Percentiles rank a stretch among this genome's conserved stretches.
These are phyloP conservation scores for Spinus pinus DNA, from an alignment of 2,797 vertebrate species.

Conservation along the genomic window DNA sequence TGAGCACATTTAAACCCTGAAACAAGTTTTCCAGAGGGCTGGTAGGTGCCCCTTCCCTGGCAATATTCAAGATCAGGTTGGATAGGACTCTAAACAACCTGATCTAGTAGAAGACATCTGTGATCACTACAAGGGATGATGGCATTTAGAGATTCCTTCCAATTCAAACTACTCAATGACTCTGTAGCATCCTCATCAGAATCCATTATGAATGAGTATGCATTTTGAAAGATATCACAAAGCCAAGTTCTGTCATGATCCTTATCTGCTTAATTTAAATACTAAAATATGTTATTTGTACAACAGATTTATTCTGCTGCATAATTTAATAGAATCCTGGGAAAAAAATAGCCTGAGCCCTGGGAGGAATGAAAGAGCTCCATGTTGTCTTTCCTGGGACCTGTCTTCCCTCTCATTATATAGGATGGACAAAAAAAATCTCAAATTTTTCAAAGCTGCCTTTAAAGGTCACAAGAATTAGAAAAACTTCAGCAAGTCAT, in stretches of 20 bases:
- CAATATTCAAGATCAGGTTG: background rate
- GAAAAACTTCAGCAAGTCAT: background rate
- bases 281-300: background rate
- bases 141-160: background rate
- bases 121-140: accelerated
- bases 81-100: background rate
- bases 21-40: background rate
- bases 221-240: background rate
- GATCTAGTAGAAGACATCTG: background rate
- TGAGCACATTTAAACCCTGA: background rate
- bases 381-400: background rate
- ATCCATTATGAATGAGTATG: background rate
- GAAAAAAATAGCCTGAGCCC: background rate
- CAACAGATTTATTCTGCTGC: background rate
- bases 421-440: background rate
- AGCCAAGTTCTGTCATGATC: background rate
- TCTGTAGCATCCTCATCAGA: background rate
- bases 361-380: background rate
- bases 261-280: background rate
- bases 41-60: background rate
- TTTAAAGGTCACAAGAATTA: background rate
- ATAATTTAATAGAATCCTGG: background rate
- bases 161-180: background rate
- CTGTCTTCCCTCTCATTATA: background rate
- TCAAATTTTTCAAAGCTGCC: background rate